Base-by-base conservation (phyloP, 2,797 vertebrate species). In the Anguilla obscura region DNA sequence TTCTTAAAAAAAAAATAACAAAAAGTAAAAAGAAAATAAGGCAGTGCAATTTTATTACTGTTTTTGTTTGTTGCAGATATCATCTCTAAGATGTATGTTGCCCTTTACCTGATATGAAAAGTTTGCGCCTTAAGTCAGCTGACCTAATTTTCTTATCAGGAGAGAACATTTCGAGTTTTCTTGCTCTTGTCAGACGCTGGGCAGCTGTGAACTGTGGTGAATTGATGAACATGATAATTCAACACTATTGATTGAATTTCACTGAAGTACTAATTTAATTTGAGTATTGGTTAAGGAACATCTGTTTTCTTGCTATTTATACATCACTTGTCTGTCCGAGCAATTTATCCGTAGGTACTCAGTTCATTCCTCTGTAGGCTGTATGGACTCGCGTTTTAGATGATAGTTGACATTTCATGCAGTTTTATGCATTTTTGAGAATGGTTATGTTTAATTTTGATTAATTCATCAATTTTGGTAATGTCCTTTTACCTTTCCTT, bases 181-280 rank as follows among this genome's bases (percentile, higher is more conserved):
- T 30, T 86, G 85, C 87, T 87, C 80, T 88, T 89, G 69, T 90
- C 84, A 58, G 36, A 86, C 83, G 85, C 80, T 89, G 83, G 86
- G 87, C 86, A 58, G 87, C 54, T 86, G 89, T 90, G 88, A 90
- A 89, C 90, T 91, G 84, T 89, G 86, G 80, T 76, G 60, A 90
- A 90, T 89, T 89, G 88, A 87, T 90, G 88, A 45, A 90, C 91
- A 92, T 89, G 90, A 91, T 45, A 88, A 87, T 90, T 69, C 89
- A 91, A 89, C 91, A 87, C 89, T 89, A 92, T 91, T 90, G 91
- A 92, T 91, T 91, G 50, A 87, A 89, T 92, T 92, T 90, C 87
- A 86, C 88, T 89, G 90, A 89, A 88, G 21, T 50, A 88, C 88
- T 90, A 90, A 92, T 91, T 89, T 86, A 90, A 90, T 92, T 93